phyloP scores from a whole-genome alignment of 2,888 invertebrate genomes.

The Ceramica pisi region DNA sequence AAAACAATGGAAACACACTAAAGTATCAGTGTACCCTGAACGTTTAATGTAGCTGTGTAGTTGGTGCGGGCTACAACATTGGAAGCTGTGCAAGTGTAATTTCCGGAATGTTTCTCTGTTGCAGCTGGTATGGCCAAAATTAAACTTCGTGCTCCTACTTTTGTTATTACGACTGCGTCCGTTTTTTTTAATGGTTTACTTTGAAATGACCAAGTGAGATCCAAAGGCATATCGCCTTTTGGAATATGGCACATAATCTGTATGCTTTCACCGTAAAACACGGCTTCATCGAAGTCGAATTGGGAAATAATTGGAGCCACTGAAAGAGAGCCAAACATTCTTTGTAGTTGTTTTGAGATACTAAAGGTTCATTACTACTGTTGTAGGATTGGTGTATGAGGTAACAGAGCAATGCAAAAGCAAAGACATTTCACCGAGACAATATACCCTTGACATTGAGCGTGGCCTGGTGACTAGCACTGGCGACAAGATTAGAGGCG shows the following conservation, averaged over 20 bases:
- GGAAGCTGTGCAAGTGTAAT: constrained; percentile 94
- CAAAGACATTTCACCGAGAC: constrained; percentile 79
- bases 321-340: constrained; percentile 79
- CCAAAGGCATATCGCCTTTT: constrained; percentile 94
- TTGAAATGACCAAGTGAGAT: constrained; percentile 93
- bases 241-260: constrained; percentile 91
- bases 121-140: constrained; percentile 92
- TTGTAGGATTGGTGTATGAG: constrained; percentile 61
- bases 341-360: constrained; percentile 48
- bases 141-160: constrained; percentile 91
- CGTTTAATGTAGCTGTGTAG: constrained; percentile 92
- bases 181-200: constrained; percentile 86
- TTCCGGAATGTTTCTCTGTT: constrained; percentile 93
- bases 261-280: constrained; percentile 91
- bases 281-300: constrained; percentile 90
- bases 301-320: constrained; percentile 91
- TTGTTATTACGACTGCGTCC: constrained; percentile 88
- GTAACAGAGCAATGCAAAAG: constrained; percentile 76
- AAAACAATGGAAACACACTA: constrained; percentile 72
- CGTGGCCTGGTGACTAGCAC: constrained; percentile 90
- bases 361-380: constrained; percentile 40
- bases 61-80: constrained; percentile 93
- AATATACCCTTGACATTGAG: constrained; percentile 92
- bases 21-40: constrained; percentile 91
- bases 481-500: constrained; percentile 92